Percentiles rank a stretch among this genome's conserved stretches.
These are phyloP conservation scores for Epirrhoe alternata DNA, from an alignment of 2,888 invertebrate species.

Conservation along the genomic window DNA sequence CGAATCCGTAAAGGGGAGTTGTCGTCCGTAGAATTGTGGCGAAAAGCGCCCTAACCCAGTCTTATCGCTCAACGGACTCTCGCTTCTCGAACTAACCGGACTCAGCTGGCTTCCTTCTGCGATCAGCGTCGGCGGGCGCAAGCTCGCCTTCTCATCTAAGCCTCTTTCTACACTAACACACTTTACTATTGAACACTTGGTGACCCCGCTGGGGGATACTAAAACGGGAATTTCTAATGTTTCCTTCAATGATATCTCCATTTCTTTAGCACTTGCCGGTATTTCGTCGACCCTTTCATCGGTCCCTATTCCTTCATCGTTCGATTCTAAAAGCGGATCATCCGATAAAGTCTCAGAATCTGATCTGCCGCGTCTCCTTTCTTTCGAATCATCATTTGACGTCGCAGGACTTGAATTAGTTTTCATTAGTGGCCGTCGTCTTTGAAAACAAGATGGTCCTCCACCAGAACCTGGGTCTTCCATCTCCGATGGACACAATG, in stretches of 20 bases:
- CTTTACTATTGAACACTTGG: conserved; percentile 83
- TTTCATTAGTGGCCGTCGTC: conserved; percentile 87
- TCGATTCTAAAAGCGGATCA: conserved; percentile 88
- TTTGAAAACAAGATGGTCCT: conserved; percentile 81
- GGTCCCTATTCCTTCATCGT: conserved; percentile 92
- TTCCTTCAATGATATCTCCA: conserved; percentile 76
- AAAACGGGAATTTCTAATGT: conserved; percentile 77
- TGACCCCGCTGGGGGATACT: conserved; percentile 79
- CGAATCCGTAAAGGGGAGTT: conserved; percentile 90
- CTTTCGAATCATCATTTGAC: conserved; percentile 75
- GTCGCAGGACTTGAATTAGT: conserved; percentile 82
- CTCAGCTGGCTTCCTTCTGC: conserved; percentile 86
- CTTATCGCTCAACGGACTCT: conserved; percentile 91
- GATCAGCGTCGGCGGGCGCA: conserved; percentile 82
- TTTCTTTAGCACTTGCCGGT: conserved; percentile 89
- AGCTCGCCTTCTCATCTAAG: conserved; percentile 76
- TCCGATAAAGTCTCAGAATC: conserved; percentile 91
- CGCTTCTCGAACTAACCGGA: conserved; percentile 91
- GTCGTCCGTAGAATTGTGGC: conserved; percentile 89
- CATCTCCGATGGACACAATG: conserved; percentile 90
- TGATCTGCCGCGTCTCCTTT: conserved; percentile 86
- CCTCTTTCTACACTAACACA: conserved; percentile 84
- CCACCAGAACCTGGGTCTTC: conserved; percentile 89
- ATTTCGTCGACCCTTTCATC: conserved; percentile 90
- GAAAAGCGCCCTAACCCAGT: conserved; percentile 89